Conservation (phyloP, 2,797 vertebrate species). For the Salmo trutta region DNA sequence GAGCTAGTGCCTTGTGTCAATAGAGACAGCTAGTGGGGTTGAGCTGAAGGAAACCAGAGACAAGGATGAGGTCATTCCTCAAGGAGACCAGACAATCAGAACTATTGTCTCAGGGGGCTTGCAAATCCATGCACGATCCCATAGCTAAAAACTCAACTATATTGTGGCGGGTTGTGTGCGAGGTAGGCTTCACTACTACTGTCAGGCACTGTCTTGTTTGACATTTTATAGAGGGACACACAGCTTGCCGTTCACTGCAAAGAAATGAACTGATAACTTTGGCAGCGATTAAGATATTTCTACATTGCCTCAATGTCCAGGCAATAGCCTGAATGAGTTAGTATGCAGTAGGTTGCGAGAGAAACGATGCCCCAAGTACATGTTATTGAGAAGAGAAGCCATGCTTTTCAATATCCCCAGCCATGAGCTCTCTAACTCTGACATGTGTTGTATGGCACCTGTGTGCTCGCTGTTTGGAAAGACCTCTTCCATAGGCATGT, state of each 20-base stretch:
- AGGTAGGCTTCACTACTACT: neutral
- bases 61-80: neutral
- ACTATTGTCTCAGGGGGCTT: neutral
- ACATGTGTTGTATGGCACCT: neutral
- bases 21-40: neutral
- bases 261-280: neutral
- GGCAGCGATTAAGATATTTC: too few relatives aligned
- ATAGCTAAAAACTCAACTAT: neutral
- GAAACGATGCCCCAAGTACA: neutral
- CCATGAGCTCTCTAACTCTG: neutral
- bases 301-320: neutral
- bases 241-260: neutral
- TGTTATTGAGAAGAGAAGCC: neutral
- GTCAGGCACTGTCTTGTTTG: neutral
- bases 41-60: too few relatives aligned
- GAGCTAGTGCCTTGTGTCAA: conserved; percentile 2
- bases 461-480: neutral
- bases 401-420: neutral
- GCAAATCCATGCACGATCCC: neutral
- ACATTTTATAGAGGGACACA: neutral
- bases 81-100: neutral
- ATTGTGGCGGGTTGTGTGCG: neutral
- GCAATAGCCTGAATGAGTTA: neutral
- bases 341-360: neutral
- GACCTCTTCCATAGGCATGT: neutral